Evolutionary conservation across 2,888 invertebrate genomes (phyloP), one percentile per base, ranked within the genome.

Genomic region (Schizaphis graminum): DNA sequence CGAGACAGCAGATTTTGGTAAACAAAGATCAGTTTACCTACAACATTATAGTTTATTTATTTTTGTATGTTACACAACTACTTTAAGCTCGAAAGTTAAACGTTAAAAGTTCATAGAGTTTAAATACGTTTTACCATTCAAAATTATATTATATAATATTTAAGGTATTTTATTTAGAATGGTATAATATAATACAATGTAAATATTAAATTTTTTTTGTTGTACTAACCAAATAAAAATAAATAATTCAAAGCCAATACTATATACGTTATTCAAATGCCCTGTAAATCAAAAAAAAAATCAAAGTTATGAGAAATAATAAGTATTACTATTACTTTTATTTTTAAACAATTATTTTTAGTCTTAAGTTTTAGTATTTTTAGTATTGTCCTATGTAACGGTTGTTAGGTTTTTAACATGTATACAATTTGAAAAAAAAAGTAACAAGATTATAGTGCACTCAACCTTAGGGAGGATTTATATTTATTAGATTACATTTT

Each of bases 401-500:
- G 35, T 77, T 77, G 35, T 35, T 77, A 21, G 35, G 77, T 2
- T 35, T 35, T 77, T 77, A 77, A 35, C 35, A 35, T 35, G 77
- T 21, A 21, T 35, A 21, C 35, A 35, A 77, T 77, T 77, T 77
- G 35, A 77, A 77, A 77, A 77, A 67, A n/a, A 77, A 35, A 77
- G 35, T 77, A 77, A 77, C 21, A 77, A 77, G 77, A 77, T 35
- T 35, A 77, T 77, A 77, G 77, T 21, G 77, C 77, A 77, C 35
- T 77, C 77, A 35, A 77, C 77, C 77, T 77, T 35, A 35, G 8
- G 35, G 77, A 77, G 77, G 77, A 77, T 77, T 77, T 77, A 77
- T 77, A 77, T 77, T 77, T 77, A 77, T 35, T 77, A 77, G 21
- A 77, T 77, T 77, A 77, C 77, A 35, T 77, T 77, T 77, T 35